Conservation (phyloP, 92 coral and sea anemone genomes). For the Ricordea florida region DNA sequence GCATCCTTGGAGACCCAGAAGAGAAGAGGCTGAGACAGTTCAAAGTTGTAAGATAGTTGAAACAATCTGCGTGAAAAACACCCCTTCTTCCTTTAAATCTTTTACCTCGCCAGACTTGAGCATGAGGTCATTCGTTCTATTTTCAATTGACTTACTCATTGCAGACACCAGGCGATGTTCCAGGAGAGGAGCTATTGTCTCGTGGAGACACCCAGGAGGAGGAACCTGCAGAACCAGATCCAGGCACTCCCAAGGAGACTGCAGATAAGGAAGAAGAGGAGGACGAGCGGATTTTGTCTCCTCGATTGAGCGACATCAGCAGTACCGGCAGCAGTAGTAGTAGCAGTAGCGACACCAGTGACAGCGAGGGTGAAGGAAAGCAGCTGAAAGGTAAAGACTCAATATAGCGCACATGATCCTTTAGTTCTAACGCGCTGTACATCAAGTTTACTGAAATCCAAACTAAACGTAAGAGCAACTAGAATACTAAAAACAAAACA, state of each 20-base stretch:
- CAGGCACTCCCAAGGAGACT: neutral
- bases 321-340: conserved; percentile 54
- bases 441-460: no score
- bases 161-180: conserved; percentile 19
- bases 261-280: conserved; percentile 30
- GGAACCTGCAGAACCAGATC: conserved; percentile 15
- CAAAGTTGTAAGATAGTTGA: no score
- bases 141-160: neutral
- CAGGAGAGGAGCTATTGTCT: neutral
- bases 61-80: no score
- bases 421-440: no score
- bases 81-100: no score
- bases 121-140: neutral
- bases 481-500: no score
- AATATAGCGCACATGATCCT: no score
- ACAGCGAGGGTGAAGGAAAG: conserved; percentile 49
- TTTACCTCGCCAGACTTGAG: no score
- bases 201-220: conserved; percentile 11
- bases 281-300: conserved; percentile 30
- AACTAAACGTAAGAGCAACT: no score
- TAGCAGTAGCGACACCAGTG: conserved; percentile 45
- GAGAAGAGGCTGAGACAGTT: no score
- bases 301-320: conserved; percentile 55
- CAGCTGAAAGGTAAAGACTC: neutral
- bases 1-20: no score